Evolutionary conservation across 2,888 invertebrate genomes (phyloP), one percentile per base, ranked within the genome.

Genomic region (Thymelicus lineola): DNA sequence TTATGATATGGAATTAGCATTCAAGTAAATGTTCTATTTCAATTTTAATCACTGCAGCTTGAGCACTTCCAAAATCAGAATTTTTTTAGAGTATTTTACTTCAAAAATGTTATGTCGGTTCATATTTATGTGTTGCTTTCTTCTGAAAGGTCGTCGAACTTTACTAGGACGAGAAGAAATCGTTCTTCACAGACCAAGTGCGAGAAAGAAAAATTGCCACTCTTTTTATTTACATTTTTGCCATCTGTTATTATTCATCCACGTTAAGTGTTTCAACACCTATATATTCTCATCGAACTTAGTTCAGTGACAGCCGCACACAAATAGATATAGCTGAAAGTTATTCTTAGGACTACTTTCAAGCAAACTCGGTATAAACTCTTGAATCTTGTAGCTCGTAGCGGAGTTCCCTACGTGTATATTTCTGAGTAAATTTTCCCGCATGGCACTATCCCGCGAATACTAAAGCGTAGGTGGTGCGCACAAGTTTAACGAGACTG

Each of bases 401-500:
- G 53, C 2, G 3, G 20, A 17, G 9, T 3, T 50, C 48, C 9
- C n/a, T 15, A 50, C 48, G 15, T 20, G 53, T 53, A 20, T 20
- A 53, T 53, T 53, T 53, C 10, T 53, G 3, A 20, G 53, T 20
- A 17, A 48, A 48, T 17, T 20, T 20, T 4, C 17, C 20, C 50
- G 17, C 50, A 50, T n/a, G 50, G 50, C 50, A 9, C 15, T 17
- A 17, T 17, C 17, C 50, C 53, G 53, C 53, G 53, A 53, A 53
- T 53, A 53, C 20, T 53, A 12, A 15, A 15, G 48, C 46, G 48
- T 58, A 66, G 57, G 66, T 66, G 36, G 35, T 58, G 66, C 53
- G 28, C 46, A 57, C 48, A 48, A 36, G 58, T 66, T 58, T 65
- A 57, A 58, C 58, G 66, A 66, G 35, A 20, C 53, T 53, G 58